Evolutionary conservation across 2,113 vertebrate species (phyloP).

Genomic region (Oreochromis tanganicae): DNA sequence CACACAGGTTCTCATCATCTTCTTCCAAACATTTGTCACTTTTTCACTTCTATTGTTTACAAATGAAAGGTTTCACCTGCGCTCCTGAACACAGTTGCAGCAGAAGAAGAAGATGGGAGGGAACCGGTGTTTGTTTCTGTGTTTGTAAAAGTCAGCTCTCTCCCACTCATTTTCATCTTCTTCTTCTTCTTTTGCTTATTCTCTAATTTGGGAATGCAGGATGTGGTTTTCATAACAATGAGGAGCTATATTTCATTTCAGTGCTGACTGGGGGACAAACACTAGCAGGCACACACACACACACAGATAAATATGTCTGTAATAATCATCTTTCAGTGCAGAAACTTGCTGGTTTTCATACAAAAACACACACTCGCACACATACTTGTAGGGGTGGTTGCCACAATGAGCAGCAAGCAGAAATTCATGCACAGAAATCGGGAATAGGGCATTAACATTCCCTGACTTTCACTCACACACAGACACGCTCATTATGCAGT

Average conservation of each 20-base stretch:
- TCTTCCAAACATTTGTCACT: neutral
- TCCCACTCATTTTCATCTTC: neutral
- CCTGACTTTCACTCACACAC: neutral
- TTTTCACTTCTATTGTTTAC: neutral
- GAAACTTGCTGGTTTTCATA: neutral
- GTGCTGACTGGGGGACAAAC: neutral
- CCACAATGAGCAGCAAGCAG: neutral
- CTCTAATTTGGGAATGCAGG: conserved; percentile 14
- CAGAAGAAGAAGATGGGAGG: neutral
- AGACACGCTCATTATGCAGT: neutral
- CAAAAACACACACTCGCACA: neutral
- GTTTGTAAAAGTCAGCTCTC: neutral
- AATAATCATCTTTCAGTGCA: neutral
- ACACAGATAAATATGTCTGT: neutral
- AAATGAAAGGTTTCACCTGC: neutral
- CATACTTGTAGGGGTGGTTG: neutral
- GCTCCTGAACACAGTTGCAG: neutral
- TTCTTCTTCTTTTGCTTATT: neutral
- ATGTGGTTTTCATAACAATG: conserved; percentile 24
- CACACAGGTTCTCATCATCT: neutral
- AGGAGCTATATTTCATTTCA: neutral
- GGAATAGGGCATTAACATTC: neutral
- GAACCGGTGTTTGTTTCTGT: neutral
- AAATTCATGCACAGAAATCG: neutral
- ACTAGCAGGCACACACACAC: neutral